These are phyloP conservation scores for Dryobota labecula DNA, from an alignment of 2,888 invertebrate genomes.

Conservation along the genomic window DNA sequence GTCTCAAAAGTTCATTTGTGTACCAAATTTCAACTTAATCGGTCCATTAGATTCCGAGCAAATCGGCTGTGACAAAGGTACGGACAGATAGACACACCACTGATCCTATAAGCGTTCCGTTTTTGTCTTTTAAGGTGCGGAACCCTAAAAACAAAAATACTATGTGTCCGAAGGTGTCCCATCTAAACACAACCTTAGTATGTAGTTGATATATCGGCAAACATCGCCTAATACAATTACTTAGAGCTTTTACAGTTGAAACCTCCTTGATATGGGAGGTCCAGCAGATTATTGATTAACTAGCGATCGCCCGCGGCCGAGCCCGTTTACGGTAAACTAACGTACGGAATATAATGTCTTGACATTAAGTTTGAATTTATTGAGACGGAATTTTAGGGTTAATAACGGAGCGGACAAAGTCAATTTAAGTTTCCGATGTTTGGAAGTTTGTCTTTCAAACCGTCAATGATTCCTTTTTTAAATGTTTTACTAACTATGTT, in stretches of 20 bases:
- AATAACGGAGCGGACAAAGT: not conserved
- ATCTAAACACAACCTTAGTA: conserved; percentile 33
- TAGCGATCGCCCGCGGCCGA: conserved; percentile 52
- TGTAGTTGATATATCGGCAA: conserved; percentile 50
- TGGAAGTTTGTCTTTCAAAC: not conserved
- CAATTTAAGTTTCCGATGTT: conserved; percentile 13
- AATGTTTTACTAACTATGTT: accelerated
- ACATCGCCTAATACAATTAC: conserved; percentile 61
- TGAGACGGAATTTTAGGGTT: conserved; percentile 17
- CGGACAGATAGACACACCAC: too few species aligned
- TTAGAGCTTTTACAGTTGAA: conserved; percentile 60
- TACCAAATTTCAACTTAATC: too few species aligned
- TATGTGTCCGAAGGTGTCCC: not conserved
- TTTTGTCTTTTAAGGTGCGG: too few species aligned
- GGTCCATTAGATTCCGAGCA: too few species aligned
- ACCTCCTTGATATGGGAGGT: conserved; percentile 62
- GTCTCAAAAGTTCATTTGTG: too few species aligned
- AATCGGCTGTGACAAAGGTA: too few species aligned
- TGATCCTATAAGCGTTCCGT: too few species aligned
- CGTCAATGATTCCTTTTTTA: not conserved
- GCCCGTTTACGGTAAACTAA: conserved; percentile 40
- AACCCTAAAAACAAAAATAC: too few species aligned
- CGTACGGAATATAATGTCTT: conserved; percentile 38
- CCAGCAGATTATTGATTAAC: conserved; percentile 64
- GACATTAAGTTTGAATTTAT: conserved; percentile 41